Evolutionary conservation across 2,113 vertebrate genomes (phyloP).

Genomic region (Dolichallabes microphthalmus): DNA sequence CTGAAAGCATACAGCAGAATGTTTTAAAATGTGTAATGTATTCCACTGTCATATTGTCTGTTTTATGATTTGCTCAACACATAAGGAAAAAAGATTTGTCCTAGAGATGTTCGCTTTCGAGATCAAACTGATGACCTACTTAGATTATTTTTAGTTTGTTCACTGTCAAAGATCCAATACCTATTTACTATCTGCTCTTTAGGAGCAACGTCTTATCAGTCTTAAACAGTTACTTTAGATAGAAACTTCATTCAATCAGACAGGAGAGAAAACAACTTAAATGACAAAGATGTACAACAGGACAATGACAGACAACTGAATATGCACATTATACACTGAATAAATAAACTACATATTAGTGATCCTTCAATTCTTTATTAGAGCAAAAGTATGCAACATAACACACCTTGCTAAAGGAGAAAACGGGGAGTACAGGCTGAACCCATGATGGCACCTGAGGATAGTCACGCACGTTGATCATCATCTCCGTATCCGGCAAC

Average conservation of each 20-base stretch:
- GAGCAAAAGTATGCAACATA: not conserved
- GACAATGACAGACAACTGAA: not conserved
- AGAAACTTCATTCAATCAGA: not conserved
- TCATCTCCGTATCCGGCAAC: constrained; percentile 92
- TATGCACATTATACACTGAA: not conserved
- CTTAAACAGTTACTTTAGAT: not conserved
- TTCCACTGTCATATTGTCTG: not conserved
- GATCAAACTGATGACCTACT: not conserved
- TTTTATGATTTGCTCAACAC: not conserved
- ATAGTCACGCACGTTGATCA: constrained; percentile 95
- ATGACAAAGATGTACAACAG: not conserved
- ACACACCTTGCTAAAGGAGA: constrained; percentile 97
- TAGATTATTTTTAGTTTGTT: not conserved
- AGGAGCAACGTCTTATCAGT: not conserved
- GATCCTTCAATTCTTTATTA: not conserved
- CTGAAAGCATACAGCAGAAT: constrained; percentile 61
- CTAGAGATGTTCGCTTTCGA: not conserved
- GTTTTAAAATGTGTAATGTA: not conserved
- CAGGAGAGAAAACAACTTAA: not conserved
- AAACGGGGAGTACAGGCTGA: constrained; percentile 82
- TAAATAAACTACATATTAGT: not conserved
- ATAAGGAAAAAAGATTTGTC: not conserved
- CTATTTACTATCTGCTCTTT: not conserved
- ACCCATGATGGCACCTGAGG: constrained; percentile 90
- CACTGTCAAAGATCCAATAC: not conserved